Evolutionary conservation across 2,797 vertebrate species (phyloP).

Genomic region (Spizella passerina): DNA sequence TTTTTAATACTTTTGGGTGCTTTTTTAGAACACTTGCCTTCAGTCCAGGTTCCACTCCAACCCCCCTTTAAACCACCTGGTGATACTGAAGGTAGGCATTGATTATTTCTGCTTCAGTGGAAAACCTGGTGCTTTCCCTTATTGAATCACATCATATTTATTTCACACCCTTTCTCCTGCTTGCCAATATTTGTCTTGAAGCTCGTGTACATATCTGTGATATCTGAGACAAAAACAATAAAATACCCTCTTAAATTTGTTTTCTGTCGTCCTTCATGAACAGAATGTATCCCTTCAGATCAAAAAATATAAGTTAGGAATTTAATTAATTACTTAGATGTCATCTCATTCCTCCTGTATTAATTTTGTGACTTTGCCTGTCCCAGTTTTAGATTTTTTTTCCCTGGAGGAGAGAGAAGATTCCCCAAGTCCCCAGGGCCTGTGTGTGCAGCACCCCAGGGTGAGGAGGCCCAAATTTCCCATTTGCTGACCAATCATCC

Average conservation of each 20-base stretch:
- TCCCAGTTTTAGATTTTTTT: background rate
- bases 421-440: background rate
- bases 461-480: background rate
- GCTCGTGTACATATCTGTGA: background rate
- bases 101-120: background rate
- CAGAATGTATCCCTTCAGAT: background rate
- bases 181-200: background rate
- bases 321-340: background rate
- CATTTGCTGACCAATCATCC: background rate
- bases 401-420: background rate
- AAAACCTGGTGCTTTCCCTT: background rate
- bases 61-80: background rate
- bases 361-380: background rate
- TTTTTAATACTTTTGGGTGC: background rate
- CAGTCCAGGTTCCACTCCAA: background rate
- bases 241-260: background rate
- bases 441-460: accelerated
- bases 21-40: background rate
- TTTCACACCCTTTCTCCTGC: background rate
- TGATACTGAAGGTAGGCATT: background rate
- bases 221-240: background rate
- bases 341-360: background rate
- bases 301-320: background rate
- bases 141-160: background rate
- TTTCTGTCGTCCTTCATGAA: background rate